A percentile compares a stretch with the other conserved stretches of the same genome.
These are phyloP conservation scores for Nomia melanderi DNA, from an alignment of 1,140 invertebrate genomes.

Conservation along the genomic window DNA sequence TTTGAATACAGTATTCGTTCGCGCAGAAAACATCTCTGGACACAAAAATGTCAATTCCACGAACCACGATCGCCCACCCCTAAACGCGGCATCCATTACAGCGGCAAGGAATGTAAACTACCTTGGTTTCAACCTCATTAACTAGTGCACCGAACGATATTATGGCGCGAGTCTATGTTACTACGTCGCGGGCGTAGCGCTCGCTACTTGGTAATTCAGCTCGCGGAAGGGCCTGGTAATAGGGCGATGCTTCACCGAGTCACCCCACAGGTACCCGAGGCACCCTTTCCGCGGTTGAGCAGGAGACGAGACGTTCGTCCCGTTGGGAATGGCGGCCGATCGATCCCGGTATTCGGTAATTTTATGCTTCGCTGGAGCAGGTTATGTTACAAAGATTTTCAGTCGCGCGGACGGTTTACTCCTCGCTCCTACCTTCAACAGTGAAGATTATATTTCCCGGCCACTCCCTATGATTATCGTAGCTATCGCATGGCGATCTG, in stretches of 20 bases:
- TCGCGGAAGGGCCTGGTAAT: constrained; percentile 51
- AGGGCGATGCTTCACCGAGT: constrained; percentile 53
- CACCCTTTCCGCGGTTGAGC: constrained; percentile 28
- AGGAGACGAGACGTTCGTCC: constrained; percentile 13
- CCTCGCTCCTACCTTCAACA: too few relatives aligned
- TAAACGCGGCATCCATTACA: too few relatives aligned
- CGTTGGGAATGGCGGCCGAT: constrained; percentile 18
- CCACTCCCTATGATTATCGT: too few relatives aligned
- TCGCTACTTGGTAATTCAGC: constrained; percentile 55
- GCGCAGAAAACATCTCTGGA: too few relatives aligned
- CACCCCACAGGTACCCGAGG: constrained; percentile 9
- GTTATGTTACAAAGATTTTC: constrained; percentile 62
- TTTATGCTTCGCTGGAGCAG: constrained; percentile 64
- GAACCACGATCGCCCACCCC: neutral
- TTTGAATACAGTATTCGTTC: too few relatives aligned
- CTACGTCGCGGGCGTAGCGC: constrained; percentile 6
- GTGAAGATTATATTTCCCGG: neutral
- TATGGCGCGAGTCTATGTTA: constrained; percentile 20
- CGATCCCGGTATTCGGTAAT: constrained; percentile 63
- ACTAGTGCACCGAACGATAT: constrained; percentile 11
- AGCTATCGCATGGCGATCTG: too few relatives aligned
- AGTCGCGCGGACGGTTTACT: too few relatives aligned
- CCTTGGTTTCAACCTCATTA: neutral
- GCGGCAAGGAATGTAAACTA: neutral
- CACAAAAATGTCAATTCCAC: neutral